Conservation (phyloP, 2,797 vertebrate species). For the Lemur catta region DNA sequence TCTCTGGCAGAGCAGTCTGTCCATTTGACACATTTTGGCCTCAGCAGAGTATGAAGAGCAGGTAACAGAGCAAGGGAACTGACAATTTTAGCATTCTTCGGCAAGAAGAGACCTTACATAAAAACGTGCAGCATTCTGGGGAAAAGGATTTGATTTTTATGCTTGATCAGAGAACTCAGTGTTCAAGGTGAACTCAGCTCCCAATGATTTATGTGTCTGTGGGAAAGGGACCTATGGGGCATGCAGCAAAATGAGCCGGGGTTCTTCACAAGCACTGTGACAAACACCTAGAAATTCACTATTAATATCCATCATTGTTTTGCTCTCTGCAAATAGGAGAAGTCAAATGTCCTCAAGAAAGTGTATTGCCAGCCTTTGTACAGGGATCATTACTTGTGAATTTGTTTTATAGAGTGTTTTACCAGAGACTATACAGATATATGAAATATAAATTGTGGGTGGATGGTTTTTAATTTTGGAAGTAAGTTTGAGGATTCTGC, state of each 20-base stretch:
- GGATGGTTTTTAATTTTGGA: constrained; percentile 15
- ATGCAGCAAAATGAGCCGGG: background rate
- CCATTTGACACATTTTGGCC: constrained; percentile 61
- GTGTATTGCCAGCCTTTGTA: background rate
- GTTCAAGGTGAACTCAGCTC: background rate
- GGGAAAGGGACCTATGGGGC: background rate
- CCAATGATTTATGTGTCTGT: background rate
- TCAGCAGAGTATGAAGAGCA: constrained; percentile 58
- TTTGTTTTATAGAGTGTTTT: constrained; percentile 7
- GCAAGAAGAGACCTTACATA: background rate
- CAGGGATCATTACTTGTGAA: background rate
- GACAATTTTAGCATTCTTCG: constrained; percentile 47
- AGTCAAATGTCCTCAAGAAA: background rate
- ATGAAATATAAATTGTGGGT: background rate
- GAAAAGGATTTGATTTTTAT: background rate
- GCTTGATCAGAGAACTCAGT: background rate
- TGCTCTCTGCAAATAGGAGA: background rate
- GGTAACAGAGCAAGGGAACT: constrained; percentile 16
- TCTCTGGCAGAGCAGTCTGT: constrained; percentile 68
- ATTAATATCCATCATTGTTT: background rate
- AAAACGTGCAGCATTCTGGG: constrained; percentile 5
- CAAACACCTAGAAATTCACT: background rate
- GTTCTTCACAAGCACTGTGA: background rate
- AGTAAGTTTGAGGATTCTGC: background rate
- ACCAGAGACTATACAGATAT: background rate